phyloP scores from a whole-genome alignment of 2,797 vertebrate genomes.

The Oceanodroma leucorhoa region DNA sequence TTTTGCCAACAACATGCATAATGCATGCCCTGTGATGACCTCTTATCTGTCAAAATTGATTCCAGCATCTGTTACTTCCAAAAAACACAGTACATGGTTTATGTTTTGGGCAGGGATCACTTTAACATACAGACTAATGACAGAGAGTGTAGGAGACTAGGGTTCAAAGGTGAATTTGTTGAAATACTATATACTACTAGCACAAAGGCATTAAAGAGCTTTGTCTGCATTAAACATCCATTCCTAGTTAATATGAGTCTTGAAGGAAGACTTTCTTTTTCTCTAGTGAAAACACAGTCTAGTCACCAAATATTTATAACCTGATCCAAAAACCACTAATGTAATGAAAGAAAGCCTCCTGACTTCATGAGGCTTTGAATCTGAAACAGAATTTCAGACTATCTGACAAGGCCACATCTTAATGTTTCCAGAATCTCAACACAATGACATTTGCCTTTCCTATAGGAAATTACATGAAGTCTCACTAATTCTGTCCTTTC shows the following conservation, averaged over 20 bases:
- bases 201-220: not conserved
- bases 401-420: not conserved
- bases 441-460: not conserved
- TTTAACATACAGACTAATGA: slow-evolving; percentile 17
- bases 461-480: not conserved
- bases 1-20: not conserved
- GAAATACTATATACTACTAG: not conserved
- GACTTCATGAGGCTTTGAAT: not conserved
- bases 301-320: not conserved
- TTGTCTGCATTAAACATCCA: not conserved
- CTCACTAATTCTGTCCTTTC: not conserved
- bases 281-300: not conserved
- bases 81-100: not conserved
- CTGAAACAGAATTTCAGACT: not conserved
- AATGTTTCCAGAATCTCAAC: not conserved
- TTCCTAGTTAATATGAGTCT: not conserved
- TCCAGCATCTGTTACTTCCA: slow-evolving; percentile 9
- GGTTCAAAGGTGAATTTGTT: not conserved
- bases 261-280: not conserved
- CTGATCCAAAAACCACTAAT: not conserved
- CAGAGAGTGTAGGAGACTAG: not conserved
- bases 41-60: not conserved
- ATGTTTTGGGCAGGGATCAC: not conserved
- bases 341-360: not conserved
- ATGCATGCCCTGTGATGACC: not conserved